Evolutionary conservation across 2,113 vertebrate species (phyloP).

Genomic region (Melozone crissalis): DNA sequence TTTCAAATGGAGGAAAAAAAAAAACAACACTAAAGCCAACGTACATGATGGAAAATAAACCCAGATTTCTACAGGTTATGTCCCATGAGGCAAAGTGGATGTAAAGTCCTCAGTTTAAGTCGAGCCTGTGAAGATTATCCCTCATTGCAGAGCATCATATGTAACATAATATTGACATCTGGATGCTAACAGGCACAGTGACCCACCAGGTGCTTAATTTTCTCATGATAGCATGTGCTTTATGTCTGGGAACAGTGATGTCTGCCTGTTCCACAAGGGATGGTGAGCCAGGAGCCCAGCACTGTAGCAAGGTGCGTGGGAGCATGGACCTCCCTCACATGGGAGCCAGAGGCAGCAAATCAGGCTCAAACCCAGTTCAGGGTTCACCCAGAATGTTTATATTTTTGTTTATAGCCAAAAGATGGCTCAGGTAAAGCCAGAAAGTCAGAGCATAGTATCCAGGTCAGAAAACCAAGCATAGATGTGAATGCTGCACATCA

Average conservation of each 20-base stretch:
- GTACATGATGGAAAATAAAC: background rate
- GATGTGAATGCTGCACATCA: background rate
- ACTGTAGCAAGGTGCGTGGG: background rate
- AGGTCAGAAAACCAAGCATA: background rate
- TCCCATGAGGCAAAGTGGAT: background rate
- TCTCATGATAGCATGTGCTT: background rate
- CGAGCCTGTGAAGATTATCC: background rate
- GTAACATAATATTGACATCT: background rate
- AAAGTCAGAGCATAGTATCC: background rate
- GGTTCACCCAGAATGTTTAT: background rate
- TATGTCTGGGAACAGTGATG: background rate
- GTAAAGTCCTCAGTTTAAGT: background rate
- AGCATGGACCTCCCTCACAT: background rate
- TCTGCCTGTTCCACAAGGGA: background rate
- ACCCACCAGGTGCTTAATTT: background rate
- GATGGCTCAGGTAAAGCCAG: background rate
- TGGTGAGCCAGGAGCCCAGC: background rate
- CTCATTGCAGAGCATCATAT: background rate
- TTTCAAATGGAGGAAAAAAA: background rate
- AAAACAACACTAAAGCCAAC: background rate
- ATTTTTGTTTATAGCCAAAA: no score
- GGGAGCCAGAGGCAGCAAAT: background rate
- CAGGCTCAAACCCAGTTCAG: background rate
- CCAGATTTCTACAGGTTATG: background rate
- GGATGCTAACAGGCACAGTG: background rate